Base-by-base conservation (phyloP, 2,888 invertebrate genomes). In the Xylocampa areola region DNA sequence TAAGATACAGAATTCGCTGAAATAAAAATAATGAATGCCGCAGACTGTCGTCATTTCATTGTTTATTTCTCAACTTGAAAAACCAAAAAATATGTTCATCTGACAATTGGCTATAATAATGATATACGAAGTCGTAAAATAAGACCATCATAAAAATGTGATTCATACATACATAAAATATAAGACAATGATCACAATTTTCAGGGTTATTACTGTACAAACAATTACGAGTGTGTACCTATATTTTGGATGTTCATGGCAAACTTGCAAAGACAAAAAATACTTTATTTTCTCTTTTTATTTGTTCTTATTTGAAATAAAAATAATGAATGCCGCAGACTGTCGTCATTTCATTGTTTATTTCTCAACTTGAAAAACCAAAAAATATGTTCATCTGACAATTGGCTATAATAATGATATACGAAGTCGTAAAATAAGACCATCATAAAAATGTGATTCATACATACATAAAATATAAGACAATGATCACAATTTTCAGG, bases 141-240 rank as follows among this genome's bases (percentile, higher is more conserved):
- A 27, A 33, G 17, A 35, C 17, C 13, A 41, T 55, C 32, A 43
- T 51, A 63, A 50, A 61, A 50, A 32, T 35, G 64, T 65, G 69
- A 66, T 55, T 51, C 45, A 65, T 62, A 33, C 16, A 19, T 13
- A 43, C 43, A 19, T 55, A 69, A n/a, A n/a, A n/a, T 58, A 39
- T 64, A 39, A 61, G 50, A 27, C 70, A 57, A 40, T 17, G 61
- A 73, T 77, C 64, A 75, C 71, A 54, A 1, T 45, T 81, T 76
- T 81, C 68, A 71, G 66, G 71, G 62, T 80, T 83, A 81, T 84
- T 79, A 57, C 77, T 51, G 54, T 55, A 47, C 21, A 49, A 67
- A 71, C 79, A 66, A 87, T 89, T 87, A 88, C 77, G 86, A 85
- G 33, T 8, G 8, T 14, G 32, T 3, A n/a, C 32, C 32, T 8